Evolutionary conservation across 2,113 vertebrate species (phyloP), one percentile per base, ranked within the genome.

Genomic region (Chamaetylas fuelleborni): DNA sequence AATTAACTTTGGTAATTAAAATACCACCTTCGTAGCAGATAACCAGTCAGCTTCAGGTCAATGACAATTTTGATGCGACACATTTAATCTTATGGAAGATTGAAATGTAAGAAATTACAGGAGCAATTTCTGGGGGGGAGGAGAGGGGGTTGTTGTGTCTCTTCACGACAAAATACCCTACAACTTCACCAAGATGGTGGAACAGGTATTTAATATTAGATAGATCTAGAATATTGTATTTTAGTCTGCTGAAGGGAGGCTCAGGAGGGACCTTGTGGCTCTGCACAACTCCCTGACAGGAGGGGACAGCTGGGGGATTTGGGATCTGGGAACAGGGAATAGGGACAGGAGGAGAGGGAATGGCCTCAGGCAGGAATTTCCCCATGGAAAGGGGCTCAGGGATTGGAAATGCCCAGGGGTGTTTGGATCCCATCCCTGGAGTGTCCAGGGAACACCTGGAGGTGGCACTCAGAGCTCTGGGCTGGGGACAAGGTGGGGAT

Each of bases 1-100:
- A 95, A 97, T 97, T 97, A 96, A 94, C 69, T 96, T 80, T 60
- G 57, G 92, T 96, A 95, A 96, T 96, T 96, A 96, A 97, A 96
- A 95, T 79, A 81, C 93, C 85, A 96, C 95, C 94, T 95, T 97
- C 42, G 1, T 90, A 81, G 92, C 93, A 93, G 82, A 88, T 90
- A 94, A 93, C 79, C 92, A 86, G 72, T 48, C 88, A 90, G 91
- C 76, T 94, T 78, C 86, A 79, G 95, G 95, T 96, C 96, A 95
- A 25, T 92, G 95, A 74, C 86, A 93, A 79, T 71, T 86, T 69
- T 73, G 92, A 86, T 81, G 78, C 3, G 45, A 93, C 54, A 20
- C 34, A 4, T 92, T 54, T 61, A 33, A 92, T 93, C 86, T 86
- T 54, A 31, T 0, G 15, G 71, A 54, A 67, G 76, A 86, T 57